phyloP scores from a whole-genome alignment of 2,113 vertebrate species.

The Suricata suricatta region DNA sequence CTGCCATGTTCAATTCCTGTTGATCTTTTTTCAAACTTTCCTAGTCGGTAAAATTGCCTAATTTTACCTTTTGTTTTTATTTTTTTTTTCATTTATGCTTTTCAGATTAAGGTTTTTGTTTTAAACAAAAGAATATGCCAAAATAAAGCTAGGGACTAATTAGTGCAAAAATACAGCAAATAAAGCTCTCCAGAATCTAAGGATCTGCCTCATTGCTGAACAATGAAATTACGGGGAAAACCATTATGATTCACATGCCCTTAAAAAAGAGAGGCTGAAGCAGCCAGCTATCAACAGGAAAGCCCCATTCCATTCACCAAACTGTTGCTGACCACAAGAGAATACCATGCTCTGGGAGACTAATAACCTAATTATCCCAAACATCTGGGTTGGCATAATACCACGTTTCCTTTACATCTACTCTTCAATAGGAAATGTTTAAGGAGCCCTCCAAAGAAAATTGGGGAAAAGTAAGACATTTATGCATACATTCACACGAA shows the following conservation, averaged over 20 bases:
- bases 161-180: slow-evolving; percentile 58
- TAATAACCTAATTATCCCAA: slow-evolving; percentile 57
- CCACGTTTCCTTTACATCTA: slow-evolving; percentile 58
- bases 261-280: slow-evolving; percentile 57
- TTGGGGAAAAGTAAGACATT: slow-evolving; percentile 56
- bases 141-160: slow-evolving; percentile 67
- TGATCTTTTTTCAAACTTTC: slow-evolving; percentile 48
- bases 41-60: slow-evolving; percentile 49
- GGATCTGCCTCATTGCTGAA: slow-evolving; percentile 68
- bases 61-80: slow-evolving; percentile 48
- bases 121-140: not conserved
- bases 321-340: slow-evolving; percentile 17
- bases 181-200: slow-evolving; percentile 51
- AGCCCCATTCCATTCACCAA: slow-evolving; percentile 34
- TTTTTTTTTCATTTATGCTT: slow-evolving; percentile 56
- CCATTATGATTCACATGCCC: slow-evolving; percentile 69
- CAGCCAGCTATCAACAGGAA: slow-evolving; percentile 59
- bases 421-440: slow-evolving; percentile 54
- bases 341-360: slow-evolving; percentile 51
- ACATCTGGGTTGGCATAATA: slow-evolving; percentile 61
- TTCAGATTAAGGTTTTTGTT: not conserved
- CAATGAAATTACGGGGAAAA: slow-evolving; percentile 62
- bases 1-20: slow-evolving; percentile 60
- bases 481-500: slow-evolving; percentile 70
- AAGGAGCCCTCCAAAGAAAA: slow-evolving; percentile 69